phyloP scores from a whole-genome alignment of 2,888 invertebrate species.

The Zaprionus obscuricornis region DNA sequence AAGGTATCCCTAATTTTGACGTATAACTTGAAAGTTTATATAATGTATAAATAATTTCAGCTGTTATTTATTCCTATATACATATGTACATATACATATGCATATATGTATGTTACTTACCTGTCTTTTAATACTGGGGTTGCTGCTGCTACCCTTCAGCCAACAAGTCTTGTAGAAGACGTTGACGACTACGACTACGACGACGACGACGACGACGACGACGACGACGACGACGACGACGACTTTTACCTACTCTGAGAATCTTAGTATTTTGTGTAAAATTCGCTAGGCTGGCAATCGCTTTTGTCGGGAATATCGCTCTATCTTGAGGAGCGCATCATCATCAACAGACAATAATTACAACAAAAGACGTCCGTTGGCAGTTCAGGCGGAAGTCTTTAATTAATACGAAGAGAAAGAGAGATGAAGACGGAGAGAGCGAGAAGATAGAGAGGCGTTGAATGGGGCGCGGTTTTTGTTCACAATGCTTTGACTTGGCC shows the following conservation, averaged over 20 bases:
- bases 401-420: conserved; percentile 59
- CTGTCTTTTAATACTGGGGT: conserved; percentile 30
- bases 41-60: too few relatives aligned
- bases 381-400: conserved; percentile 70
- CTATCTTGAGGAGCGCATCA: conserved; percentile 29
- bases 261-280: too few relatives aligned
- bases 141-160: too few relatives aligned
- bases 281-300: not conserved
- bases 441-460: conserved; percentile 3
- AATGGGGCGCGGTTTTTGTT: conserved; percentile 26
- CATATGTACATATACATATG: too few relatives aligned
- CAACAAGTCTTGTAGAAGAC: conserved; percentile 19
- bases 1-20: too few relatives aligned
- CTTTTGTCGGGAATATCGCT: conserved; percentile 1
- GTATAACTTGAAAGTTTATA: too few relatives aligned
- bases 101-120: not conserved
- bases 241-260: too few relatives aligned
- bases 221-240: too few relatives aligned
- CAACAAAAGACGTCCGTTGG: conserved; percentile 64
- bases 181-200: not conserved
- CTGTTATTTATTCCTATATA: too few relatives aligned
- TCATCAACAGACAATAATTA: conserved; percentile 57
- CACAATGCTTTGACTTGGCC: conserved; percentile 33
- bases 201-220: too few relatives aligned
- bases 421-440: not conserved